Percentiles rank a stretch among this genome's conserved stretches.
phyloP scores from a whole-genome alignment of 1,140 invertebrate genomes.

The Oryctes rhinoceros region DNA sequence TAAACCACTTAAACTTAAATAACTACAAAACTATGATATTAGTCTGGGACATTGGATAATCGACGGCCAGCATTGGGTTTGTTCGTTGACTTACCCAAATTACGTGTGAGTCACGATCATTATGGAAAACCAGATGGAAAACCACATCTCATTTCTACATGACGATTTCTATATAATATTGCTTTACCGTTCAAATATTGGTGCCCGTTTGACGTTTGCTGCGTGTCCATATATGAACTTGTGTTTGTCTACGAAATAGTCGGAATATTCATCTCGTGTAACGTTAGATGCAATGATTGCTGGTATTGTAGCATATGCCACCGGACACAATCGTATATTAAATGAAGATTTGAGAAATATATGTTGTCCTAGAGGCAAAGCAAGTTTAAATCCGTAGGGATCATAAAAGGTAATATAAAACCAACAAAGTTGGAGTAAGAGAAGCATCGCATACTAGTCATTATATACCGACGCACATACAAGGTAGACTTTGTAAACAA shows the following conservation, averaged over 20 bases:
- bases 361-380: neutral
- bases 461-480: too few relatives aligned
- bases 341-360: slow-evolving; percentile 9
- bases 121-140: too few relatives aligned
- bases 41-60: too few relatives aligned
- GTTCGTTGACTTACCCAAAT: too few relatives aligned
- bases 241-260: neutral
- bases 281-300: neutral
- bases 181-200: slow-evolving; percentile 1
- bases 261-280: neutral
- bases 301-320: slow-evolving; percentile 1
- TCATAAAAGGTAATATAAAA: neutral
- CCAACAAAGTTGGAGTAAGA: too few relatives aligned
- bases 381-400: neutral
- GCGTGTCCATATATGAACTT: neutral
- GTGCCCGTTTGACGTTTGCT: neutral
- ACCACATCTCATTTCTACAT: neutral
- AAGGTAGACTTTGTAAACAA: too few relatives aligned
- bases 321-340: neutral
- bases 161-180: neutral
- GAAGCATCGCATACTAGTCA: too few relatives aligned
- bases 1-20: too few relatives aligned
- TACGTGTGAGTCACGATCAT: too few relatives aligned
- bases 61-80: too few relatives aligned
- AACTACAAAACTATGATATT: too few relatives aligned